Evolutionary conservation across 2,888 invertebrate species (phyloP).

Genomic region (Caenorhabditis parvicauda): DNA sequence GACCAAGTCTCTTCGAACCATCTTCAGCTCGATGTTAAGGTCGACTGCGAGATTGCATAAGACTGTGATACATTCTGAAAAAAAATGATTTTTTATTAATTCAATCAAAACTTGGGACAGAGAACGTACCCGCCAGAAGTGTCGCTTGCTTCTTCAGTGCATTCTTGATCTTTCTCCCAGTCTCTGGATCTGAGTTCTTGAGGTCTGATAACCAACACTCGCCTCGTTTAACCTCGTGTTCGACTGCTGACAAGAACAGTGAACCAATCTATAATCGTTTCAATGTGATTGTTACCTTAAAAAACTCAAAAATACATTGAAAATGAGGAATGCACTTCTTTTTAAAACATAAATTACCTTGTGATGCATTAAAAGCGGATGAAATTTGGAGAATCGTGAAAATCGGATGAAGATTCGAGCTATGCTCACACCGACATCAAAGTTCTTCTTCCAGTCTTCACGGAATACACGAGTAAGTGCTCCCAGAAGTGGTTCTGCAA

Average conservation of each 20-base stretch:
- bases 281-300: too few relatives aligned
- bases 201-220: constrained; percentile 77
- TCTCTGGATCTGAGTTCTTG: constrained; percentile 57
- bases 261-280: constrained; percentile 81
- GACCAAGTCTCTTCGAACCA: constrained; percentile 74
- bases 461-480: constrained; percentile 89
- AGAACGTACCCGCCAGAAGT: constrained; percentile 71
- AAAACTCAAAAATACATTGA: too few relatives aligned
- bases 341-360: constrained; percentile 74
- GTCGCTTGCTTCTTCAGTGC: constrained; percentile 92
- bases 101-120: background rate
- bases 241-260: constrained; percentile 90
- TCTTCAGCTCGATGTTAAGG: constrained; percentile 90
- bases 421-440: constrained; percentile 92
- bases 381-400: constrained; percentile 91
- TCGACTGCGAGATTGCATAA: constrained; percentile 92
- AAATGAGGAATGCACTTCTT: constrained; percentile 9
- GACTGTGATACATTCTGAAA: constrained; percentile 82
- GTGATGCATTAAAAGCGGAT: constrained; percentile 87
- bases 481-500: constrained; percentile 80
- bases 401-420: constrained; percentile 95
- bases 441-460: constrained; percentile 95
- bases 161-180: constrained; percentile 75
- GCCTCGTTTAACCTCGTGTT: constrained; percentile 87
- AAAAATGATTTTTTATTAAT: background rate